Conservation (phyloP, 2,888 invertebrate genomes). For the Panzeria rudis region DNA sequence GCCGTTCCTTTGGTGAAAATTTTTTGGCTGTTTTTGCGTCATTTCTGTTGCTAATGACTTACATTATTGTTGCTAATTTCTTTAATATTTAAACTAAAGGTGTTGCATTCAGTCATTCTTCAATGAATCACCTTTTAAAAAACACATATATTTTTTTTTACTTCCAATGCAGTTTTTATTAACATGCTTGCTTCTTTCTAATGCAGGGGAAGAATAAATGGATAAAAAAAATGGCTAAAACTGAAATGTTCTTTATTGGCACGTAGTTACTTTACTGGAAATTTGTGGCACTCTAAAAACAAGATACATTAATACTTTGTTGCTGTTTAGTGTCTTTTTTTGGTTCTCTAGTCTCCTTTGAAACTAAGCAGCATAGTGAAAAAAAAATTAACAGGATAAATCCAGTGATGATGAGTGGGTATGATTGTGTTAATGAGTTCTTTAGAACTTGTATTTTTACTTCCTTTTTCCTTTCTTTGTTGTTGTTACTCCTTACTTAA, state of each 20-base stretch:
- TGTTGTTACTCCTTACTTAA: conserved; percentile 1
- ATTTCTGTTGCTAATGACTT: background rate
- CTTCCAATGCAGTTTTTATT: conserved; percentile 15
- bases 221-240: background rate
- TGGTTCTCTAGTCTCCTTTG: background rate
- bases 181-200: background rate
- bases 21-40: background rate
- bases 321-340: background rate
- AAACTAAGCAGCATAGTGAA: conserved; percentile 41
- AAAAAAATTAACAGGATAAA: conserved; percentile 21
- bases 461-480: background rate
- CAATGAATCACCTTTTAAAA: conserved; percentile 49
- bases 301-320: conserved; percentile 28
- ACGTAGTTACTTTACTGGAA: conserved; percentile 61
- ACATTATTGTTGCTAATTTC: background rate
- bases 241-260: conserved; percentile 54
- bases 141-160: conserved; percentile 3
- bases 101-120: conserved; percentile 62
- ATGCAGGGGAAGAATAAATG: background rate
- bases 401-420: conserved; percentile 54
- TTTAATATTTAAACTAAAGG: conserved; percentile 56
- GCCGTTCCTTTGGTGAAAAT: too few species aligned
- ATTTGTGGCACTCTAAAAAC: conserved; percentile 31
- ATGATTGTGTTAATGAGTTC: conserved; percentile 71
- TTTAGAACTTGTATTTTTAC: conserved; percentile 35